Percentiles rank a stretch among this genome's conserved stretches.
Conservation (phyloP, 2,113 vertebrate species). For the Antechinus stuartii region DNA sequence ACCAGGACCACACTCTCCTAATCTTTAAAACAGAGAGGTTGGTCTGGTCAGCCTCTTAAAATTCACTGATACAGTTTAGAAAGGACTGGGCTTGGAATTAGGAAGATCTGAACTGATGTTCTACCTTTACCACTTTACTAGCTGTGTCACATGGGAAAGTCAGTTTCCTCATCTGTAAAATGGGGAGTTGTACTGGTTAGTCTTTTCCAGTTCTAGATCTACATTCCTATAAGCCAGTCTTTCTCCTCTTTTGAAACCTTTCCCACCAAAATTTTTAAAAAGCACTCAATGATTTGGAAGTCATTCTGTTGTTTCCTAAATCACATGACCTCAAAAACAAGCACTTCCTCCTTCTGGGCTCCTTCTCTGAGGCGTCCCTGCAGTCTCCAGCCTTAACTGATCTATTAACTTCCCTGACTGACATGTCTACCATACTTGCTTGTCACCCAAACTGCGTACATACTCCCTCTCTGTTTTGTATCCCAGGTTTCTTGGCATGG, state of each 20-base stretch:
- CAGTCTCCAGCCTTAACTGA: background rate
- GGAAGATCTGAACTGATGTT: background rate
- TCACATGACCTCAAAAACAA: background rate
- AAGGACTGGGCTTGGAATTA: background rate
- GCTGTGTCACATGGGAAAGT: background rate
- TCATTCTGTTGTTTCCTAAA: background rate
- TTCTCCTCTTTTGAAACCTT: background rate
- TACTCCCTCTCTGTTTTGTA: background rate
- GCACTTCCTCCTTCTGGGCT: constrained; percentile 1
- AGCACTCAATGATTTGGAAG: background rate
- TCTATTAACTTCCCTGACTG: background rate
- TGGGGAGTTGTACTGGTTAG: background rate
- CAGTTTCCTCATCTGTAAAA: background rate
- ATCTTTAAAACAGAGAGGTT: background rate
- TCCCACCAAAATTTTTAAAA: background rate
- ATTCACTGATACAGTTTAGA: background rate
- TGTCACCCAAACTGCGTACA: background rate
- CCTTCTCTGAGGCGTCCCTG: background rate
- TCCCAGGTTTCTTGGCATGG: background rate
- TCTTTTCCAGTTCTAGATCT: background rate
- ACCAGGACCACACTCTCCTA: background rate
- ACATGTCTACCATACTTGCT: background rate
- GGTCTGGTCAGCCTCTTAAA: background rate
- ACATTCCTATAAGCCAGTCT: background rate
- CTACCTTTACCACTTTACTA: background rate